Percentiles rank a stretch among this genome's conserved stretches.
These are phyloP conservation scores for Synanthedon vespiformis DNA, from an alignment of 2,888 invertebrate species.

Conservation along the genomic window DNA sequence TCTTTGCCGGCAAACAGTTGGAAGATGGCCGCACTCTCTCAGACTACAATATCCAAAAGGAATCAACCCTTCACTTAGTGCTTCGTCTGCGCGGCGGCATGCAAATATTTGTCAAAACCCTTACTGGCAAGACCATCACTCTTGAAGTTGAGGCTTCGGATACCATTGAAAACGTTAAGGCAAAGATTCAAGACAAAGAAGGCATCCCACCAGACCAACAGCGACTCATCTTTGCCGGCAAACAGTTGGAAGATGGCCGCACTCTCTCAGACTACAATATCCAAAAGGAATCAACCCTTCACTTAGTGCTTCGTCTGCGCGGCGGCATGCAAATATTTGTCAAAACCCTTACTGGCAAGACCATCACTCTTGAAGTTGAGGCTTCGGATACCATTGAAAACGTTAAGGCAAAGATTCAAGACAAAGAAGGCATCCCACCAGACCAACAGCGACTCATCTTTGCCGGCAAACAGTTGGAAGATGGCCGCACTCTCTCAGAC, in stretches of 20 bases:
- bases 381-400: conserved; percentile 43
- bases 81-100: conserved; percentile 32
- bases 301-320: conserved; percentile 15
- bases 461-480: conserved; percentile 42
- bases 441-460: conserved; percentile 45
- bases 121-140: conserved; percentile 29
- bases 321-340: conserved; percentile 39
- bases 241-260: conserved; percentile 27
- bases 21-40: conserved; percentile 33
- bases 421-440: conserved; percentile 45
- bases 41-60: conserved; percentile 34
- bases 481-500: conserved; percentile 41
- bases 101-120: conserved; percentile 32
- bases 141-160: conserved; percentile 25
- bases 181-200: conserved; percentile 30
- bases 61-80: conserved; percentile 28
- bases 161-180: conserved; percentile 26
- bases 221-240: conserved; percentile 26
- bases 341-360: conserved; percentile 40
- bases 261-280: conserved; percentile 29
- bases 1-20: conserved; percentile 32
- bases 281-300: conserved; percentile 27
- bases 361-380: conserved; percentile 40
- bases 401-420: conserved; percentile 47
- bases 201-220: conserved; percentile 33